phyloP scores from a whole-genome alignment of 2,797 vertebrate species.

The Limosa lapponica region DNA sequence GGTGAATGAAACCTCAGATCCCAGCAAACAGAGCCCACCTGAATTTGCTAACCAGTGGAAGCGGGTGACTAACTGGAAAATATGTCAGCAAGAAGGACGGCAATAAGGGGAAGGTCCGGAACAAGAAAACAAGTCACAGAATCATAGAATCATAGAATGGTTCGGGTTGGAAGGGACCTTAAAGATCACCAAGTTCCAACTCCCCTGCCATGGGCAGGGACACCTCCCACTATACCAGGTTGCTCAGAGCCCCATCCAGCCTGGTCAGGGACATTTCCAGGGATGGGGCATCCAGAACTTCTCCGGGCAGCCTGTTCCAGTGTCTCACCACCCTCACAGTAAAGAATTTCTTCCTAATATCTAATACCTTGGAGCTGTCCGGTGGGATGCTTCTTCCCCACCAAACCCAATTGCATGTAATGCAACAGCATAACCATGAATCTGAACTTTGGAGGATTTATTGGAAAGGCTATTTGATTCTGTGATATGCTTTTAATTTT shows the following conservation, averaged over 20 bases:
- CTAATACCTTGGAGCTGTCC: not conserved
- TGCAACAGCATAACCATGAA: not conserved
- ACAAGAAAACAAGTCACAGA: not conserved
- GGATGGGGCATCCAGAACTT: too few species aligned
- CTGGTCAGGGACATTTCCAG: too few species aligned
- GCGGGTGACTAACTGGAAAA: not conserved
- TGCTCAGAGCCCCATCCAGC: too few species aligned
- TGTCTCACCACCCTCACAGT: too few species aligned
- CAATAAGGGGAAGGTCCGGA: not conserved
- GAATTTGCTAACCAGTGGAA: not conserved
- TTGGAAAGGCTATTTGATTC: not conserved
- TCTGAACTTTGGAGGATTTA: not conserved
- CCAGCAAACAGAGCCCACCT: not conserved
- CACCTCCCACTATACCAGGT: too few species aligned
- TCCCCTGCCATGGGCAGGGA: too few species aligned
- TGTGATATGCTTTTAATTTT: not conserved
- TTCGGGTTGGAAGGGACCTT: too few species aligned
- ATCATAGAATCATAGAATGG: too few species aligned
- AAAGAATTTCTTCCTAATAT: too few species aligned
- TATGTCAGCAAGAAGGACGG: not conserved
- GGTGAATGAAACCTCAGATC: not conserved
- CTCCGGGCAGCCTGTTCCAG: too few species aligned
- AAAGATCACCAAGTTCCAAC: too few species aligned
- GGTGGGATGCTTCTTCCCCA: not conserved
- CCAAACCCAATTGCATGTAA: not conserved